Conservation (phyloP, 2,113 vertebrate species). For the Diadophis punctatus region DNA sequence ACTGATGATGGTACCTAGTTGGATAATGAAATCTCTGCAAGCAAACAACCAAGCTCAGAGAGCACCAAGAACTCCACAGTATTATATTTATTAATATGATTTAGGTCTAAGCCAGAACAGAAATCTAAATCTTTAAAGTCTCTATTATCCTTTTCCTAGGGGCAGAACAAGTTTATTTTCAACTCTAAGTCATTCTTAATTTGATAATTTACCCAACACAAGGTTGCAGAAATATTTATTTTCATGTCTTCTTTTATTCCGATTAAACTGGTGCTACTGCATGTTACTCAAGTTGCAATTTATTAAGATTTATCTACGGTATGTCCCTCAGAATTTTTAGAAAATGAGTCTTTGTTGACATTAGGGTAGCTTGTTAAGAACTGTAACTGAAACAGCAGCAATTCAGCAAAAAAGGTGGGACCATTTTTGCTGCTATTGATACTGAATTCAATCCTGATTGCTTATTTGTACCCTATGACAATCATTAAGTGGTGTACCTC, state of each 20-base stretch:
- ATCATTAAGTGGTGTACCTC: too few relatives aligned
- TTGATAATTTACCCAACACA: not conserved
- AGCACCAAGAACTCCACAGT: not conserved
- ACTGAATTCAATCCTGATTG: not conserved
- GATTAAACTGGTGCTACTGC: not conserved
- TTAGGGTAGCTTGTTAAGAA: not conserved
- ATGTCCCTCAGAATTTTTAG: not conserved
- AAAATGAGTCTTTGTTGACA: not conserved
- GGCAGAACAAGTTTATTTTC: not conserved
- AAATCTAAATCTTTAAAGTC: not conserved
- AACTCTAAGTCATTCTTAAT: not conserved
- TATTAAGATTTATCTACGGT: not conserved
- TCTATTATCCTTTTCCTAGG: not conserved
- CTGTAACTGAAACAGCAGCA: not conserved
- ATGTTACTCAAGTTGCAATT: not conserved
- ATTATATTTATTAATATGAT: not conserved
- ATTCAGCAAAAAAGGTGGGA: not conserved
- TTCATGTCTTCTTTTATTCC: not conserved
- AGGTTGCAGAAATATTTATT: not conserved
- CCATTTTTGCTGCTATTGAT: not conserved
- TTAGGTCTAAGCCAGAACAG: not conserved
- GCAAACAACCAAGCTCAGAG: not conserved
- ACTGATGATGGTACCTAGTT: not conserved
- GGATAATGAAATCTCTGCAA: not conserved
- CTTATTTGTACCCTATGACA: too few relatives aligned